Percentiles rank a stretch among this genome's conserved stretches.
Conservation (phyloP, 2,113 vertebrate genomes). For the Girardinichthys multiradiatus region DNA sequence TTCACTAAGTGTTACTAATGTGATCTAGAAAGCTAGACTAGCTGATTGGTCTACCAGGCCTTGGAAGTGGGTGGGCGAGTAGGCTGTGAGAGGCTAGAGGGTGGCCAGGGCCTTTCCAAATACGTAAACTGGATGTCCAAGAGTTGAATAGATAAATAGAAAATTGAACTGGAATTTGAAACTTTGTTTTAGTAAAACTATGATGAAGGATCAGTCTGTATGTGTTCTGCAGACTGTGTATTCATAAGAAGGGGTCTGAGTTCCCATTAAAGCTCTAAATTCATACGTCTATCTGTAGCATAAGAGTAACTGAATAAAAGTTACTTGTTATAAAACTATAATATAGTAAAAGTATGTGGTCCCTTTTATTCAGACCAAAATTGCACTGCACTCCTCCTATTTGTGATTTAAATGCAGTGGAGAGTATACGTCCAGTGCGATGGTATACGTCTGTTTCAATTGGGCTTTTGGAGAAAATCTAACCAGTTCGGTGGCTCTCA, state of each 20-base stretch:
- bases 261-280: too few relatives aligned
- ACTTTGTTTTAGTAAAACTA: neutral
- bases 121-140: conserved; percentile 10
- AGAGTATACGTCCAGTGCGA: too few relatives aligned
- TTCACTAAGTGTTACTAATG: conserved; percentile 62
- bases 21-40: conserved; percentile 41
- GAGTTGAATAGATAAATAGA: neutral
- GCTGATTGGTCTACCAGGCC: conserved; percentile 20
- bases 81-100: conserved; percentile 36
- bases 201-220: too few relatives aligned
- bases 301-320: too few relatives aligned
- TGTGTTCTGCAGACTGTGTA: too few relatives aligned
- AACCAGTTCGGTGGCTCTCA: neutral
- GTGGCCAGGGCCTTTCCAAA: conserved; percentile 36
- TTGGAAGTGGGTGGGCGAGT: conserved; percentile 11
- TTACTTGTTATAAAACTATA: too few relatives aligned
- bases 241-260: too few relatives aligned
- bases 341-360: too few relatives aligned
- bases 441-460: too few relatives aligned
- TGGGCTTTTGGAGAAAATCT: neutral
- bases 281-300: too few relatives aligned
- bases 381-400: neutral
- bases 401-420: neutral
- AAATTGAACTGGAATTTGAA: neutral
- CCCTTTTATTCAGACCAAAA: too few relatives aligned